Evolutionary conservation across 2,113 vertebrate genomes (phyloP), one percentile per base, ranked within the genome.

Genomic region (Osmerus mordax): DNA sequence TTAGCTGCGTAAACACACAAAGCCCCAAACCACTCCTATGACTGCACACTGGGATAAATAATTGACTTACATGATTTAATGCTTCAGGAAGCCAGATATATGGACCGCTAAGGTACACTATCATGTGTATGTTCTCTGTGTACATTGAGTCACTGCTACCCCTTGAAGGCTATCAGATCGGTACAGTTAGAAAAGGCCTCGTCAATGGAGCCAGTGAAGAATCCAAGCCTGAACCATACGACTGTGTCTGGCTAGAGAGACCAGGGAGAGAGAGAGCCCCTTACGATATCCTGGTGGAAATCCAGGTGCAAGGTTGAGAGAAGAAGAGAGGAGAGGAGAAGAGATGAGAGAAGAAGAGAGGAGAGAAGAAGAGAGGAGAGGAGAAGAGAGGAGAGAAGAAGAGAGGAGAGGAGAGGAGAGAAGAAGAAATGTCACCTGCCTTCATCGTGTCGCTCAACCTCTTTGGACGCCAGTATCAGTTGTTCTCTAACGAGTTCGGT

Each of bases 51-150:
- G 32, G 7, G 13, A 54, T 63, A 72, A 74, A 70, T 32, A 11
- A 2, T 41, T 23, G 67, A 60, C 65, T 75, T 72, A 56, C 55
- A 64, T 66, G 61, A 9, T 73, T 75, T 76, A 9, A 74, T 71
- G 63, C 70, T 68, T 3, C 54, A 78, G 47, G 53, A 29, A 32
- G 68, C 72, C 58, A 36, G 52, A 53, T 28, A 59, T 63, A 67
- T 75, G 16, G 74, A 72, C 23, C 76, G 21, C 21, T 19, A 72
- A 65, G 5, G 32, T 73, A 62, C 23, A 64, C 28, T 36, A 8
- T 36, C 11, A 6, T 69, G 64, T 25, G 18, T 3, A 4, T 13
- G 60, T 53, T 4, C n/a, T 56, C 18, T 8, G 41, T 76, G 66
- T n/a, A 41, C 11, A 65, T 52, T 77, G 19, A 72, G 41, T 63